Percentiles rank a stretch among this genome's conserved stretches.
phyloP scores from a whole-genome alignment of 2,888 invertebrate species.

The Tortricodes alternella region DNA sequence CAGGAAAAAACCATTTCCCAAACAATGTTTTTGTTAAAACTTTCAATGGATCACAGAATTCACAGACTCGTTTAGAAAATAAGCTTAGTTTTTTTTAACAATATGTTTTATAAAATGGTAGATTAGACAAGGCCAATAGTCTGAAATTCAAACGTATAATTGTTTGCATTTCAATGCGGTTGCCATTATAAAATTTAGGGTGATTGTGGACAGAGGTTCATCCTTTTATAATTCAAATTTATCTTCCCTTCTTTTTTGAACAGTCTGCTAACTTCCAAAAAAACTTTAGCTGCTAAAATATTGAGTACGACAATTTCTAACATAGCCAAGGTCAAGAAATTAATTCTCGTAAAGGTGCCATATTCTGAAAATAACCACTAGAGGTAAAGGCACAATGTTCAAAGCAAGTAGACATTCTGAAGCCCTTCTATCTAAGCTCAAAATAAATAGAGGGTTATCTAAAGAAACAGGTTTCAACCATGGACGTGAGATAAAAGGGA shows the following conservation, averaged over 20 bases:
- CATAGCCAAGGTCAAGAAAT: neutral
- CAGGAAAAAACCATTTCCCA: conserved; percentile 28
- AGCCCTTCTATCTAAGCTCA: conserved; percentile 39
- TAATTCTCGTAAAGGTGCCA: conserved; percentile 6
- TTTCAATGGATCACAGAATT: conserved; percentile 19
- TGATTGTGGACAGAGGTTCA: conserved; percentile 14
- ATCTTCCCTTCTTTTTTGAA: conserved; percentile 13
- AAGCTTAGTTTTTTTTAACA: conserved; percentile 4
- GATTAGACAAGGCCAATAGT: neutral
- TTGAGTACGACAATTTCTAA: conserved; percentile 2
- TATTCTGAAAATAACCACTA: conserved; percentile 12
- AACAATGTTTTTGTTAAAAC: conserved; percentile 8
- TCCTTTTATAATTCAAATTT: conserved; percentile 27
- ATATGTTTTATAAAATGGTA: neutral
- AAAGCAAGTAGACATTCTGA: conserved; percentile 49
- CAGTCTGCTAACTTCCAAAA: conserved; percentile 1
- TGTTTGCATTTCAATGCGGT: conserved; percentile 17
- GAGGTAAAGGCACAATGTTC: conserved; percentile 36
- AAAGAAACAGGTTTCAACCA: conserved; percentile 64
- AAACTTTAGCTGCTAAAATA: neutral
- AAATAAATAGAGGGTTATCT: conserved; percentile 47
- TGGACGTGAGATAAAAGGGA: conserved; percentile 49
- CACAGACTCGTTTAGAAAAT: neutral
- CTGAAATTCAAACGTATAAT: neutral
- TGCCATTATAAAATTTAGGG: conserved; percentile 10